These are phyloP conservation scores for Platygyra sinensis DNA, from an alignment of 64 coral and sea anemone genomes.

Conservation along the genomic window DNA sequence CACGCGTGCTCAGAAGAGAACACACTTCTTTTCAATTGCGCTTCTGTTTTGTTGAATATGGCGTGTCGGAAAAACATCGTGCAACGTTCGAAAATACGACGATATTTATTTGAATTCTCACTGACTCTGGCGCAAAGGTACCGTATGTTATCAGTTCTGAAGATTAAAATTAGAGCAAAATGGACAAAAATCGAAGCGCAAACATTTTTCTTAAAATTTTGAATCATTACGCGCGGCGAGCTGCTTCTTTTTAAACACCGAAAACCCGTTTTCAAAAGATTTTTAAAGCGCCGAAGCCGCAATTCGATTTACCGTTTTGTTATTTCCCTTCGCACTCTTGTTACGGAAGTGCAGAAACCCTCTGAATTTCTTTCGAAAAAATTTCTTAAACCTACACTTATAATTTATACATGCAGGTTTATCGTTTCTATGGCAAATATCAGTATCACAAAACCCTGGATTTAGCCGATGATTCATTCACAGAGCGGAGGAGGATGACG, in stretches of 20 bases:
- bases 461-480: slow-evolving; percentile 27
- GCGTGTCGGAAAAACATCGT: not conserved
- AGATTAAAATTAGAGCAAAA: not conserved
- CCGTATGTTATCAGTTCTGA: not conserved
- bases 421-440: not conserved
- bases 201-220: not conserved
- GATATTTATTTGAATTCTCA: not conserved
- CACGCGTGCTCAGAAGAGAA: slow-evolving; percentile 27
- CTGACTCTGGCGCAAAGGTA: not conserved
- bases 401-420: not conserved
- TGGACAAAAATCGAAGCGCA: not conserved
- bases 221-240: not conserved
- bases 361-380: slow-evolving; percentile 10
- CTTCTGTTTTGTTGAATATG: not conserved
- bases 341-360: not conserved
- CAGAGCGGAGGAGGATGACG: slow-evolving; percentile 43
- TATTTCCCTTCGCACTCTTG: not conserved
- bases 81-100: not conserved
- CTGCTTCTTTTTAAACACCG: not conserved
- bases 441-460: not conserved
- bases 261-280: slow-evolving; percentile 2
- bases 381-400: not conserved
- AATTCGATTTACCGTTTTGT: not conserved
- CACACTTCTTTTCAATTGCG: slow-evolving; percentile 25
- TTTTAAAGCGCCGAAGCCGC: not conserved